Evolutionary conservation across 2,888 invertebrate species (phyloP).

Genomic region (Branchellion lobata): DNA sequence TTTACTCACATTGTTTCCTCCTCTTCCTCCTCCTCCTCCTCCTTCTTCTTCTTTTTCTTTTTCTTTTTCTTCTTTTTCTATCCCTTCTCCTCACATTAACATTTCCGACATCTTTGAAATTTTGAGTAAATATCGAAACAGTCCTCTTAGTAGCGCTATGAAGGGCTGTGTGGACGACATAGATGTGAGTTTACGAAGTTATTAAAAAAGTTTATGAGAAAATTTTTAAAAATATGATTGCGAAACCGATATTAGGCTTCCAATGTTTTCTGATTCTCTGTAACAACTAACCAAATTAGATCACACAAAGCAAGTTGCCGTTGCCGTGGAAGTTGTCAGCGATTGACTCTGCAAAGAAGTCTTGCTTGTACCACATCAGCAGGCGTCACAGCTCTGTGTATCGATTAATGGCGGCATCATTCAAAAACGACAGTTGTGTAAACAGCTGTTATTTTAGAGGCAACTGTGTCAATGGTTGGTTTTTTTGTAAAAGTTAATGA

Average conservation of each 20-base stretch:
- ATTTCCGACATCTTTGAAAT: background rate
- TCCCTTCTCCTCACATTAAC: background rate
- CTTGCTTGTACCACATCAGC: slow-evolving; percentile 38
- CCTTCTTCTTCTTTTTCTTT: background rate
- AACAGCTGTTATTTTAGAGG: slow-evolving; percentile 44
- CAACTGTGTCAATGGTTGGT: slow-evolving; percentile 37
- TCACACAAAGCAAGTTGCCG: background rate
- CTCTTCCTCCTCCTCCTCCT: background rate
- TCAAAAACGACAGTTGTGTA: slow-evolving; percentile 40
- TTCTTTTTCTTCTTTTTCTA: background rate
- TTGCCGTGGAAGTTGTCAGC: slow-evolving; percentile 40
- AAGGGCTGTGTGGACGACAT: slow-evolving; percentile 45
- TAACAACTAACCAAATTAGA: no score
- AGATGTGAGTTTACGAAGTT: slow-evolving; percentile 37
- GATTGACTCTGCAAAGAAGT: slow-evolving; percentile 33
- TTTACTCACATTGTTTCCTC: background rate
- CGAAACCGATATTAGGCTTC: no score
- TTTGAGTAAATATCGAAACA: background rate
- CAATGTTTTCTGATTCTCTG: no score
- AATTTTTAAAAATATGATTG: no score
- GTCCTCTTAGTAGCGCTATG: slow-evolving; percentile 18
- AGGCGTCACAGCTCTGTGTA: background rate
- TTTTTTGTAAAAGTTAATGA: no score
- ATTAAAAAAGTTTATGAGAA: no score
- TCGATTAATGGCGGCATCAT: background rate